A percentile compares a stretch with the other conserved stretches of the same genome.
These are phyloP conservation scores for Nowickia ferox DNA, from an alignment of 2,888 invertebrate genomes.

Conservation along the genomic window DNA sequence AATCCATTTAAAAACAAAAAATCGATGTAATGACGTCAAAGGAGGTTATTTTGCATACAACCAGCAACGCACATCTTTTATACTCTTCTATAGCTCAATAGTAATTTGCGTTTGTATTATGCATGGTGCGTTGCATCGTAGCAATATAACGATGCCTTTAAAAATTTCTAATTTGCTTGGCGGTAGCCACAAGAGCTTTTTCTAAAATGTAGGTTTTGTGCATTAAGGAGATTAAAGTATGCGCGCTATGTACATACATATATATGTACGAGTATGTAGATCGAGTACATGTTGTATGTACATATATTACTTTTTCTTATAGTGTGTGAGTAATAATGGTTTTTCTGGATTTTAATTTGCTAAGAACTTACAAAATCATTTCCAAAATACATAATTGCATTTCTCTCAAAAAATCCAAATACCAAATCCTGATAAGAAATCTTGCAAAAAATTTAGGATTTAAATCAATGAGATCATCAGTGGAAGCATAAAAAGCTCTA, in stretches of 20 bases:
- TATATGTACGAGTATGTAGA: no score
- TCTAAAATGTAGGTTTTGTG: background rate
- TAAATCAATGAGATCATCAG: no score
- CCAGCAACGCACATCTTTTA: background rate
- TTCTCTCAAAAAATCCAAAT: background rate
- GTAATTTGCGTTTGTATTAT: conserved; percentile 4
- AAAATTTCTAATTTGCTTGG: conserved; percentile 29
- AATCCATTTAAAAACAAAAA: no score
- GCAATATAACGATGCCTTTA: background rate
- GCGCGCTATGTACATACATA: background rate
- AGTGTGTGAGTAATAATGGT: conserved; percentile 5
- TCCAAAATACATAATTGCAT: conserved; percentile 31
- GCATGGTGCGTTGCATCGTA: background rate
- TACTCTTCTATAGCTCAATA: background rate
- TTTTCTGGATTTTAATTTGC: conserved; percentile 41
- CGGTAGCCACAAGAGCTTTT: conserved; percentile 11
- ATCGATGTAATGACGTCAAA: background rate
- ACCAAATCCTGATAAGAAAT: background rate
- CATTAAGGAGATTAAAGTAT: background rate
- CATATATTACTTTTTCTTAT: no score
- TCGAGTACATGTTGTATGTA: no score
- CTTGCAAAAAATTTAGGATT: background rate
- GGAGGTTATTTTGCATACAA: background rate
- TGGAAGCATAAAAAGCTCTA: no score
- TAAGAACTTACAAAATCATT: conserved; percentile 14